Evolutionary conservation across 1,140 invertebrate genomes (phyloP), one percentile per base, ranked within the genome.

Genomic region (Drosophila punjabiensis): DNA sequence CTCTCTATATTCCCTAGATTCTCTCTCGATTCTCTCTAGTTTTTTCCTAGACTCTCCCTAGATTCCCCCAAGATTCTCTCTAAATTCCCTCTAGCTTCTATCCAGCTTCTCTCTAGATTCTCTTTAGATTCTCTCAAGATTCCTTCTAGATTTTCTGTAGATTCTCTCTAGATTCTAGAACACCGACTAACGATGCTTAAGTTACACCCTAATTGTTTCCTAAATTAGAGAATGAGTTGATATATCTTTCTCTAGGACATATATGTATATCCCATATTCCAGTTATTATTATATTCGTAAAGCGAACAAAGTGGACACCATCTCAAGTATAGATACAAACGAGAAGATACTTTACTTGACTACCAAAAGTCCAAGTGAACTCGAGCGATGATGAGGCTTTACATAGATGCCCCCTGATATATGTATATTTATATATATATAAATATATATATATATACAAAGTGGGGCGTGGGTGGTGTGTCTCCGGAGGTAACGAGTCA

Each of bases 401-500:
- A 33, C 52, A 35, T 55, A 35, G 52, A 35, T 53, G 52, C 52
- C 18, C 11, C 33, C 3, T 13, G 33, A 6, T 20, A 24, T 20
- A 47, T 24, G 2, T 20, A 24, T 47, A 13, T 47, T 3, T 11
- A n/a, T 18, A 45, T 6, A 11, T 45, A 13, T 45, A 16, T 13
- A 45, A 10, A 18, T 45, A 20, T 45, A 43, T 43, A 43, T 43
- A 35, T 35, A 11, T 33, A 10, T 10, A 33, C 33, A 5, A 2
- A 10, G 4, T 9, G 4, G 37, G 37, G 13, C 5, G 13, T 1
- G 0, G 9, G n/a, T 43, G n/a, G 3, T 30, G 47, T 33, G 50
- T 65, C 20, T 60, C 32, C 55, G 28, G 37, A 61, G 45, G 53
- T 73, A 73, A 50, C 70, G 43, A 71, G 66, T 71, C 55, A 47